Evolutionary conservation across 2,888 invertebrate species (phyloP).

Genomic region (Drosophila trichaetosa): DNA sequence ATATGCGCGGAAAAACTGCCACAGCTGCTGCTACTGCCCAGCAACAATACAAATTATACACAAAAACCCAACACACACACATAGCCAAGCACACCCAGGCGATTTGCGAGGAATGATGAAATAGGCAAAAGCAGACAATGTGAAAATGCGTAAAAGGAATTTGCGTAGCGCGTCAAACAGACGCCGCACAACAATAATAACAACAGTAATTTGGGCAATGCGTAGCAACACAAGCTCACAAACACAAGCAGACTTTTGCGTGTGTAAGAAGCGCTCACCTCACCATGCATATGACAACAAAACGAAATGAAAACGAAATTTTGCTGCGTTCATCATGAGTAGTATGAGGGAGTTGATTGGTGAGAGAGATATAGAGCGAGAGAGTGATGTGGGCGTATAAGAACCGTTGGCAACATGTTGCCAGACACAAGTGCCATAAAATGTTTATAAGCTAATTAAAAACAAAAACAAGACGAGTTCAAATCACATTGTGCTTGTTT

Average conservation of each 20-base stretch:
- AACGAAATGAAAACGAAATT: constrained; percentile 71
- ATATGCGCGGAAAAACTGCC: constrained; percentile 39
- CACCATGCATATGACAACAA: constrained; percentile 53
- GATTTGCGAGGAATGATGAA: constrained; percentile 68
- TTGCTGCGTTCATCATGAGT: constrained; percentile 69
- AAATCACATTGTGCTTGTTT: constrained; percentile 53
- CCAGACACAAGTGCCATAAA: constrained; percentile 50
- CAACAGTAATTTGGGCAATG: constrained; percentile 8
- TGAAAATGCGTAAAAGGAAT: constrained; percentile 69
- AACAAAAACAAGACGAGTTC: constrained; percentile 33
- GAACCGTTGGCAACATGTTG: constrained; percentile 57
- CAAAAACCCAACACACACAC: neutral
- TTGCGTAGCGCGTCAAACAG: constrained; percentile 74
- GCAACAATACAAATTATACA: constrained; percentile 25
- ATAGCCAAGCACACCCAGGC: constrained; percentile 17
- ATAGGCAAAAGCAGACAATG: constrained; percentile 66
- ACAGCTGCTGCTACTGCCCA: constrained; percentile 27
- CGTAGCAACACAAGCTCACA: constrained; percentile 19
- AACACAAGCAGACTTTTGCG: neutral
- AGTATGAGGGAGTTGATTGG: neutral
- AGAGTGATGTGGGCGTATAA: constrained; percentile 52
- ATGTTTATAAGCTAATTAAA: constrained; percentile 63
- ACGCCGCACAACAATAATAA: constrained; percentile 46
- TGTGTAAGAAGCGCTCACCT: constrained; percentile 23
- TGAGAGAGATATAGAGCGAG: neutral